Evolutionary conservation across 1,140 invertebrate species (phyloP).

Genomic region (Drosophila sulfurigaster): DNA sequence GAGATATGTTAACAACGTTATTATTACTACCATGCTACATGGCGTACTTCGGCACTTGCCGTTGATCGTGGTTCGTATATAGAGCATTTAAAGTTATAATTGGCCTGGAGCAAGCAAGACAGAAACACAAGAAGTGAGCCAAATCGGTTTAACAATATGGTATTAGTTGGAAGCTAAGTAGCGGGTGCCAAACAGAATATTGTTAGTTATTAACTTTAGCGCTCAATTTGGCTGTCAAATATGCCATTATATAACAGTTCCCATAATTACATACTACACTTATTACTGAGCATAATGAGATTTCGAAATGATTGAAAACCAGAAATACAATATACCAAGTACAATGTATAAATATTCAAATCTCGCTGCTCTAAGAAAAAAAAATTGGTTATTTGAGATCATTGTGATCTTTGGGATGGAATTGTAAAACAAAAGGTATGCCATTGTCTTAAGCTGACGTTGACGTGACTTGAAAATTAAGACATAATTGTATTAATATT

Average conservation of each 20-base stretch:
- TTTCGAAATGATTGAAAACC: conserved; percentile 25
- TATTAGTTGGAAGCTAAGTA: not conserved
- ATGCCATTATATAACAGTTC: conserved; percentile 24
- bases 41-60: not conserved
- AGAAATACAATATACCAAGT: conserved; percentile 16
- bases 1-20: conserved; percentile 41
- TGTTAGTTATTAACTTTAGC: conserved; percentile 7
- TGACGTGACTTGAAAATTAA: conserved; percentile 29
- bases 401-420: conserved; percentile 14
- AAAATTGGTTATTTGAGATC: conserved; percentile 15
- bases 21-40: conserved; percentile 1
- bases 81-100: conserved; percentile 27
- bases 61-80: conserved; percentile 7
- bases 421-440: conserved; percentile 45
- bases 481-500: conserved; percentile 39
- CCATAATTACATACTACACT: conserved; percentile 15
- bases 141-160: conserved; percentile 7
- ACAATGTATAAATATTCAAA: conserved; percentile 34
- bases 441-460: conserved; percentile 49
- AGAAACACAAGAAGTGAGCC: not conserved
- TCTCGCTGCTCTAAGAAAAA: conserved; percentile 14
- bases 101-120: not conserved
- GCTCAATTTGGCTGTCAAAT: conserved; percentile 16
- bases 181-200: conserved; percentile 12
- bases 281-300: not conserved